Evolutionary conservation across 2,888 invertebrate genomes (phyloP).

Genomic region (Aporophyla lueneburgensis): DNA sequence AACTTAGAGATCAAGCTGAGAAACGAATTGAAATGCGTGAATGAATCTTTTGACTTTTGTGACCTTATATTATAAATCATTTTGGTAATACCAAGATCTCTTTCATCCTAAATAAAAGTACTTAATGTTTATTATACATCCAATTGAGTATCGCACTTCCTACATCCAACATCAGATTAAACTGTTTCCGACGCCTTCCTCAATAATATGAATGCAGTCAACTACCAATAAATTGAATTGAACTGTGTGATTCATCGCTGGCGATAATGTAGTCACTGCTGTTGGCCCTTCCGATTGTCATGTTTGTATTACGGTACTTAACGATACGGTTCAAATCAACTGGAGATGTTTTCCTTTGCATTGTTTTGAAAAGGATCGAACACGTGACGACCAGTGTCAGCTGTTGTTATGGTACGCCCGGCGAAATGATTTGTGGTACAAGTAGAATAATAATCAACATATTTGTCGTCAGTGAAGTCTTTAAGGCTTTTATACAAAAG

Average conservation of each 20-base stretch:
- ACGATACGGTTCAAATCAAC: slow-evolving; percentile 20
- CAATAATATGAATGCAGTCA: slow-evolving; percentile 38
- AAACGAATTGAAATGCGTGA: slow-evolving; percentile 4
- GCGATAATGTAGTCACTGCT: slow-evolving; percentile 48
- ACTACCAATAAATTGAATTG: slow-evolving; percentile 51
- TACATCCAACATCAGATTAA: slow-evolving; percentile 23
- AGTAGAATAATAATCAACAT: slow-evolving; percentile 1
- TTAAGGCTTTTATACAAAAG: slow-evolving; percentile 1
- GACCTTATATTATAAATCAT: background rate
- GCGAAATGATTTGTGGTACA: background rate
- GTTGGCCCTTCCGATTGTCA: slow-evolving; percentile 31
- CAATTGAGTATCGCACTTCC: slow-evolving; percentile 28
- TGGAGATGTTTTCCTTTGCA: slow-evolving; percentile 16
- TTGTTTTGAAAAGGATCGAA: slow-evolving; percentile 35
- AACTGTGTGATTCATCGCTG: slow-evolving; percentile 51
- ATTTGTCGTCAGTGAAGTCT: background rate
- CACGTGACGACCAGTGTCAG: slow-evolving; percentile 35
- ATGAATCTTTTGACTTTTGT: slow-evolving; percentile 5
- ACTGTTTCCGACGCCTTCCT: slow-evolving; percentile 45
- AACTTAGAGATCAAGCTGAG: slow-evolving; percentile 20
- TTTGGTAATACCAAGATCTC: background rate
- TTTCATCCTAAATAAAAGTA: background rate
- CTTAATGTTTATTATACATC: too few species aligned
- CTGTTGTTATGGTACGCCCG: slow-evolving; percentile 19
- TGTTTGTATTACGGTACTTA: slow-evolving; percentile 11